Base-by-base conservation (phyloP, 2,113 vertebrate species). In the Pogona vitticeps region DNA sequence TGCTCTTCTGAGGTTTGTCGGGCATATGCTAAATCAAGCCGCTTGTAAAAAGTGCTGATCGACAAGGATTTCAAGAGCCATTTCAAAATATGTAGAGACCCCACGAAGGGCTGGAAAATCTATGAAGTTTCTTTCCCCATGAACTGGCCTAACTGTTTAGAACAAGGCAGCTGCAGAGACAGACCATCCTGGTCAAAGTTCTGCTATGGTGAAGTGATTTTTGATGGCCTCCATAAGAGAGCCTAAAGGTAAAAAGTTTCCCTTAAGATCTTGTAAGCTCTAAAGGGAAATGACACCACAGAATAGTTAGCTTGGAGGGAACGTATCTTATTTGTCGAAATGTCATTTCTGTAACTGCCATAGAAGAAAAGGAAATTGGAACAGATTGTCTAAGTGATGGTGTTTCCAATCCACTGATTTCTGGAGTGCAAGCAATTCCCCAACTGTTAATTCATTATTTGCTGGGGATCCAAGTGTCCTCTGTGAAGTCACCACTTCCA, bases 1-100 rank as follows among this genome's bases (percentile, higher is more conserved):
- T 88, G 78, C 40, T 83, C 80, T 90, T 91, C 71, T 72, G 46
- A 93, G 81, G 84, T 90, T 90, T 6, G 0, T 46, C 87, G 86
- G 88, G 76, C 3, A 26, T 92, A 92, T 88, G 88, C 91, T 94
- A 95, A 94, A 95, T 94, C 91, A 93, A 89, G 86, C 86, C 83
- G 63, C 72, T 89, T 89, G 85, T 90, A 86, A 93, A 94, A 90
- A 89, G 68, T 82, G 40, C 88, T 80, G 84, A 91, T 86, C 76
- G 83, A 91, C 80, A 91, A 90, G 91, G 33, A 88, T 52, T 73
- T 89, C 72, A 89, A 91, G 70, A 80, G 33, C 52, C 52, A 86
- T 70, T 83, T 92, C 80, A 88, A 88, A 86, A 93, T 2, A 61
- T 13, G 56, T 73, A 7, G 38, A 61, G 0, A 9, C 33, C 46